Conservation (phyloP, 2,797 vertebrate species). For the Ceryle rudis region DNA sequence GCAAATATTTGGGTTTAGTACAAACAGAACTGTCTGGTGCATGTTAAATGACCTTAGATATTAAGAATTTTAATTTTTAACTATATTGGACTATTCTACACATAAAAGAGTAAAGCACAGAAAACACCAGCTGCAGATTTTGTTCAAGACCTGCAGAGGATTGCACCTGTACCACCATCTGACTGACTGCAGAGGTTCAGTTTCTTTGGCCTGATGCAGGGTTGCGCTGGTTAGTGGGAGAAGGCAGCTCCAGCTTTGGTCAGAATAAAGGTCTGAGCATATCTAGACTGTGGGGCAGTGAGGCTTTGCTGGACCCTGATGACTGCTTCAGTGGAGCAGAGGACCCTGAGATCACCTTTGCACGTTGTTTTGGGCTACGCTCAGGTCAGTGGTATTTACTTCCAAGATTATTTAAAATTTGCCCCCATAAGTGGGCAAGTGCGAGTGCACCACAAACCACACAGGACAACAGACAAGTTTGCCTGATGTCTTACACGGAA, state of each 20-base stretch:
- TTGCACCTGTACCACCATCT: too few relatives aligned
- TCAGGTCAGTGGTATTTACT: neutral
- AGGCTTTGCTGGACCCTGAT: neutral
- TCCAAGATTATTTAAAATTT: accelerated
- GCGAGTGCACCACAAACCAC: neutral
- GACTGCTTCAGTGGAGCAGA: neutral
- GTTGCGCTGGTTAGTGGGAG: neutral
- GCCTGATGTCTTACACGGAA: neutral
- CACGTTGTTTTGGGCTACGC: accelerated
- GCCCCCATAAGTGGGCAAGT: neutral
- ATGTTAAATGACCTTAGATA: neutral
- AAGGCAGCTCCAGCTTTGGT: neutral
- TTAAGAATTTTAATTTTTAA: neutral
- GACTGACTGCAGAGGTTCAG: accelerated
- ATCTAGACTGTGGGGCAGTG: neutral
- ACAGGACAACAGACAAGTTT: neutral
- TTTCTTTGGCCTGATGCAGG: neutral
- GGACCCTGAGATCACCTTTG: neutral
- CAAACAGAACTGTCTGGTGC: neutral
- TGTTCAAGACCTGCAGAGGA: neutral
- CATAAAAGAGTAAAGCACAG: neutral
- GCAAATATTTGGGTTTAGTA: neutral
- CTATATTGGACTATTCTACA: neutral
- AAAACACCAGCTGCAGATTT: neutral
- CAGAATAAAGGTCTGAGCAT: neutral